Conservation (phyloP, 2,113 vertebrate genomes). For the Tapirus terrestris region DNA sequence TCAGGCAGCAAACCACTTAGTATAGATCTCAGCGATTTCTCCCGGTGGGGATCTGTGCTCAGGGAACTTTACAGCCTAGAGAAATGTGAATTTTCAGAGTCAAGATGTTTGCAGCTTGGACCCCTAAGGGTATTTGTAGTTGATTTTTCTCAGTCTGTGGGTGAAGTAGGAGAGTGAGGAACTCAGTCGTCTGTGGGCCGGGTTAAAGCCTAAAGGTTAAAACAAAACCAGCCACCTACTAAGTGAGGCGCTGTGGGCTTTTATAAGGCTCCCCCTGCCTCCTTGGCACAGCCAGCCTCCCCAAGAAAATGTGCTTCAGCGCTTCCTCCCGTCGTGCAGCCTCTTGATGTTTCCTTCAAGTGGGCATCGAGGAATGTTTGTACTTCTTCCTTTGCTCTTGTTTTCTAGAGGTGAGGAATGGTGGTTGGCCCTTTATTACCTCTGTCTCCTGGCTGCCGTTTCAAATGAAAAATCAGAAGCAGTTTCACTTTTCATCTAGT, state of each 20-base stretch:
- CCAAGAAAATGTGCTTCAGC: background rate
- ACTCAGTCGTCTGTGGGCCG: background rate
- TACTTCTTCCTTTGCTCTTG: background rate
- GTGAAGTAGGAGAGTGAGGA: background rate
- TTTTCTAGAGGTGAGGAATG: conserved; percentile 24
- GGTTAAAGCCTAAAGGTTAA: conserved; percentile 6
- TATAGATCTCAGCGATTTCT: background rate
- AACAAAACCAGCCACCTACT: background rate
- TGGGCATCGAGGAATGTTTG: background rate
- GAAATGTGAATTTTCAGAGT: background rate
- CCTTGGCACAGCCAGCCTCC: background rate
- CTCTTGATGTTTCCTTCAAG: background rate
- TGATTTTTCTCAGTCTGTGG: conserved; percentile 52
- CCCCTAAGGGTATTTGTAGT: background rate
- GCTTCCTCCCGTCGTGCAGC: background rate
- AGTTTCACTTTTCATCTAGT: conserved; percentile 9
- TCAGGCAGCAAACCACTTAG: conserved; percentile 29
- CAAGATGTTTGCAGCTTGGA: conserved; percentile 23
- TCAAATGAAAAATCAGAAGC: conserved; percentile 46
- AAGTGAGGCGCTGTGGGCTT: background rate
- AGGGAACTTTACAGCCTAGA: background rate
- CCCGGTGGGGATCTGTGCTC: background rate
- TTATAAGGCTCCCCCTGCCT: background rate
- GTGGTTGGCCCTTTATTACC: background rate
- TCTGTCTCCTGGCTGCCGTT: conserved; percentile 48